Percentiles rank a stretch among this genome's conserved stretches.
phyloP scores from a whole-genome alignment of 2,888 invertebrate species.

The Eilema griseolum region DNA sequence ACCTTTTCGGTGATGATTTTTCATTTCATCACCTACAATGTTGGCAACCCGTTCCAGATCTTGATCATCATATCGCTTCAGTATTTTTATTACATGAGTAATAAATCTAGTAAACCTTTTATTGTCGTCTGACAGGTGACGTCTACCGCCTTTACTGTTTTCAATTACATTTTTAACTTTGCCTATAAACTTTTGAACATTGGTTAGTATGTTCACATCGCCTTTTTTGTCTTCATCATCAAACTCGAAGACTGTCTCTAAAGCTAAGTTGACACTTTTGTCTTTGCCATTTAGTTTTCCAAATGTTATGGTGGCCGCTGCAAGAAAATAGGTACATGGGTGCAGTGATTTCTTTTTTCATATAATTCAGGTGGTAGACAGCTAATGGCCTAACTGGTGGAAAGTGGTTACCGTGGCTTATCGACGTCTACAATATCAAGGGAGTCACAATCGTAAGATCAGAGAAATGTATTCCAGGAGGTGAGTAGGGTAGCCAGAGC shows the following conservation, averaged over 20 bases:
- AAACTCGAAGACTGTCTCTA: conserved; percentile 70
- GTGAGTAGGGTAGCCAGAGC: too few relatives aligned
- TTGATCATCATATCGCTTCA: conserved; percentile 57
- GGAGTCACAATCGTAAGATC: too few relatives aligned
- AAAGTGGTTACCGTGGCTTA: too few relatives aligned
- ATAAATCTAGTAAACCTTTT: conserved; percentile 63
- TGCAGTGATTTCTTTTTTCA: too few relatives aligned
- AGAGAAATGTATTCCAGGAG: too few relatives aligned
- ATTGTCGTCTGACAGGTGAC: background rate
- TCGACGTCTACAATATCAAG: too few relatives aligned
- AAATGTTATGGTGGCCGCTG: background rate
- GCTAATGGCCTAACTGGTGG: too few relatives aligned
- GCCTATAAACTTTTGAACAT: conserved; percentile 52
- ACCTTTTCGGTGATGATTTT: conserved; percentile 57
- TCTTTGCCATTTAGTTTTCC: background rate
- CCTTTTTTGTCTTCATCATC: conserved; percentile 50
- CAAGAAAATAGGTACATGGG: background rate
- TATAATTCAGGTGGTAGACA: too few relatives aligned
- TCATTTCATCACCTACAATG: conserved; percentile 56
- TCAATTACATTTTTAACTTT: conserved; percentile 55
- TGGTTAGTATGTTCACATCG: conserved; percentile 59
- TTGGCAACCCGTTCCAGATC: conserved; percentile 57
- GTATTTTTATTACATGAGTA: conserved; percentile 39
- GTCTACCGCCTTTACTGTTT: conserved; percentile 15
- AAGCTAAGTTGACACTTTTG: conserved; percentile 62